Base-by-base conservation (phyloP, 2,888 invertebrate species). In the Agonopterix subpropinquella region DNA sequence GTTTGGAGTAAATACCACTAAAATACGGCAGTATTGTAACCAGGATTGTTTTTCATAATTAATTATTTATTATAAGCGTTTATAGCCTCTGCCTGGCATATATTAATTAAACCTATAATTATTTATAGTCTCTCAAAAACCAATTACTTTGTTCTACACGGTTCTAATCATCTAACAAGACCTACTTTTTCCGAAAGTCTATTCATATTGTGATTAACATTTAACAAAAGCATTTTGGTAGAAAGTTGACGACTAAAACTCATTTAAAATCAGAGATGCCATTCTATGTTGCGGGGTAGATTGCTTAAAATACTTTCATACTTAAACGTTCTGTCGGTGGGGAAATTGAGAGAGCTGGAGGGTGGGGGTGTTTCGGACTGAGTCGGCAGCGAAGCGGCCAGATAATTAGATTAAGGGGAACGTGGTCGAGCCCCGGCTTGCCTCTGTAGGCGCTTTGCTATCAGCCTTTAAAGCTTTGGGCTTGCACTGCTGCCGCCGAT, bases 391-490 rank as follows among this genome's bases (percentile, higher is more conserved):
- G 77, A 81, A 80, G 76, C 77, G 82, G 80, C 75, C 77, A 78
- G 79, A 78, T 79, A 84, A 85, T 83, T 85, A 82, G 81, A 80
- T 84, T 82, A 80, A 79, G 78, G 77, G 77, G 75, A 77, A 76
- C 69, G 73, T 65, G 71, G 80, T 65, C 73, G 73, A 65, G 76
- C 73, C 73, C 73, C 71, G 70, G 65, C 63, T 42, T 41, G 65
- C 63, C 45, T 37, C 48, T 37, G 45, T 39, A 28, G 49, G 67
- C 65, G 66, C 63, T 61, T 80, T 78, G 68, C 71, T 75, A 77
- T 78, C 75, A 73, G 64, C 68, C 72, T 72, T 70, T 70, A 71
- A 75, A 74, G 73, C 73, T 70, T 70, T 56, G 70, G 73, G 76
- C 76, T 75, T 74, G 67, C 72, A 67, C 70, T 65, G 67, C 66